Evolutionary conservation across 2,888 invertebrate genomes (phyloP), one percentile per base, ranked within the genome.

Genomic region (Nymphalis polychloros): DNA sequence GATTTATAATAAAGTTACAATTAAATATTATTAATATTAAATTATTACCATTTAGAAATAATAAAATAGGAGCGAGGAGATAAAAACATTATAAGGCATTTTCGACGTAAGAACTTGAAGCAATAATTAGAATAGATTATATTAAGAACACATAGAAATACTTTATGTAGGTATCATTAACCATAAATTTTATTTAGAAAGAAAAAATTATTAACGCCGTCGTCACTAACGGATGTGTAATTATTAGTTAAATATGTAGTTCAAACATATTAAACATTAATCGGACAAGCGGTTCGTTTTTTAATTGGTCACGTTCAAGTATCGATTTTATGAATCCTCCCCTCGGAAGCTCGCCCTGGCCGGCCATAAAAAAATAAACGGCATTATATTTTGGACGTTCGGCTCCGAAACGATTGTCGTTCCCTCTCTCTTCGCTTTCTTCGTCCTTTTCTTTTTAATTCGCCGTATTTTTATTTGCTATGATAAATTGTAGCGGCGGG

Each of bases 391-490:
- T 86, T 81, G 83, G 85, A 80, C 82, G 84, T 84, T 83, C 82
- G 79, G 81, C 78, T 77, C 73, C 79, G 81, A 78, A 80, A 77
- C 85, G 84, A 80, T 84, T 83, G 82, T 83, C 81, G 82, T 84
- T 84, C 86, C 80, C 85, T 85, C 88, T 86, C 87, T 82, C 81
- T 85, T 83, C 82, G 81, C 81, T 86, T 86, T 87, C 89, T 88
- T 88, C 85, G 81, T 90, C 84, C 86, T 90, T 89, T 92, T 90
- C 88, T 89, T 92, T 92, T 92, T 90, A 90, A 90, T 91, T 90
- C 87, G 81, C 84, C 84, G 88, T 90, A 90, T 91, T 92, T 92
- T 91, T 92, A 92, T 92, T 92, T 89, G 89, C 87, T 90, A 92
- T 92, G 92, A 92, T 92, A 92, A 92, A 92, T 92, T 90, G 91